These are phyloP conservation scores for Drosophila lini DNA, from an alignment of 1,140 invertebrate genomes.

Conservation along the genomic window DNA sequence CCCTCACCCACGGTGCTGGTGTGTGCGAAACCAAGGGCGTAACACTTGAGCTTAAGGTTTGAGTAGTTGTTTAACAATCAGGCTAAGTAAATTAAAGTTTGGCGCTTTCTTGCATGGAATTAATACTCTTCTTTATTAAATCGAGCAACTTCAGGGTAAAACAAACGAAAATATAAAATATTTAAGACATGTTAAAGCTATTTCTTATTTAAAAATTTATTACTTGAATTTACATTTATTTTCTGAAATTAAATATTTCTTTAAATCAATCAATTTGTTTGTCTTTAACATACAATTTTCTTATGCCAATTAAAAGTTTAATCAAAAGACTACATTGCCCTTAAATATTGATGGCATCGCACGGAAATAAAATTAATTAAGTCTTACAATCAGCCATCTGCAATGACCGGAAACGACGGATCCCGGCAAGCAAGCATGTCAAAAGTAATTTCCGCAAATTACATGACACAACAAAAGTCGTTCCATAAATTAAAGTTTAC, in stretches of 20 bases:
- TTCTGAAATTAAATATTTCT: neutral
- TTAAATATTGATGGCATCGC: slow-evolving; percentile 71
- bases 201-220: neutral
- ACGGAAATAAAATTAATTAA: slow-evolving; percentile 72
- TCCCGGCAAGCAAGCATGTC: slow-evolving; percentile 48
- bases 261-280: neutral
- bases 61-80: slow-evolving; percentile 10
- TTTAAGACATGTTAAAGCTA: neutral
- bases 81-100: slow-evolving; percentile 1
- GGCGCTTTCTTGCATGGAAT: neutral
- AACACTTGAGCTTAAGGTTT: slow-evolving; percentile 16
- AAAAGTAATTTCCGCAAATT: slow-evolving; percentile 78
- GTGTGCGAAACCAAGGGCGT: neutral
- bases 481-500: slow-evolving; percentile 72
- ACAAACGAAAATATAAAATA: neutral
- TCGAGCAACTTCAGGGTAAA: neutral
- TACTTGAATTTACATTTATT: neutral
- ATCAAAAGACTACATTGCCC: slow-evolving; percentile 25
- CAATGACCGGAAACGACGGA: slow-evolving; percentile 41
- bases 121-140: neutral
- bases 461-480: slow-evolving; percentile 52
- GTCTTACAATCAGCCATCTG: slow-evolving; percentile 57
- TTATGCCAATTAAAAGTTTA: slow-evolving; percentile 32
- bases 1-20: neutral
- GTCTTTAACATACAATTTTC: slow-evolving; percentile 21